phyloP scores from a whole-genome alignment of 2,113 vertebrate species.

The Manacus vitellinus region DNA sequence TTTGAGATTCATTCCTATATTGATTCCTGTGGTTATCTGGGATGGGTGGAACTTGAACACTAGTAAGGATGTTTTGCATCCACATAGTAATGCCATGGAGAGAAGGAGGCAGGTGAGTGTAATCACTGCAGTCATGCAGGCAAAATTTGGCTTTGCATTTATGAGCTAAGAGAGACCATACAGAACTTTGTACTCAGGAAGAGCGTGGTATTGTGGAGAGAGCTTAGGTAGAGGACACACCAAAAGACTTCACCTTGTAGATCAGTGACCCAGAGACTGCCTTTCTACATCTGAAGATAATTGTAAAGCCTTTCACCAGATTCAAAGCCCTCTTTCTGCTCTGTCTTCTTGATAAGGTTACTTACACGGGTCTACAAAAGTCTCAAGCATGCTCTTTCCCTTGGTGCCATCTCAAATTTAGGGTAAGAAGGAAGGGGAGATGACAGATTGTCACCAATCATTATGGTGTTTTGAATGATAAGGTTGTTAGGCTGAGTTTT shows the following conservation, averaged over 20 bases:
- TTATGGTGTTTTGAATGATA: neutral
- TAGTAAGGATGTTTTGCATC: neutral
- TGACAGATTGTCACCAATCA: neutral
- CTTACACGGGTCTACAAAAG: neutral
- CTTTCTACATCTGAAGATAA: neutral
- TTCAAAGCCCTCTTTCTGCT: neutral
- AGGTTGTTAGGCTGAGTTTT: neutral
- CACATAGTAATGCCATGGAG: neutral
- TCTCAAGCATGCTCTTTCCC: neutral
- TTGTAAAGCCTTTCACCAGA: neutral
- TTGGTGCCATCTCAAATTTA: neutral
- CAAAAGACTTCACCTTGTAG: neutral
- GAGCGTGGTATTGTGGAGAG: neutral
- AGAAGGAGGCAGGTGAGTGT: neutral
- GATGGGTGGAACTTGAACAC: neutral
- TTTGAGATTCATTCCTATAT: neutral
- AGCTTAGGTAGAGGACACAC: neutral
- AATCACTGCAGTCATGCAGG: neutral
- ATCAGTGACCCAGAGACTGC: neutral
- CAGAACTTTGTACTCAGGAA: neutral
- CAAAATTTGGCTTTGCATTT: neutral
- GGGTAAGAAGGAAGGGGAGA: neutral
- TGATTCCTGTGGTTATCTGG: neutral
- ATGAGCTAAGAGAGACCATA: neutral
- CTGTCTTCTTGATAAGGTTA: neutral